Base-by-base conservation (phyloP, 2,888 invertebrate genomes). In the Drosophila imparisetae region DNA sequence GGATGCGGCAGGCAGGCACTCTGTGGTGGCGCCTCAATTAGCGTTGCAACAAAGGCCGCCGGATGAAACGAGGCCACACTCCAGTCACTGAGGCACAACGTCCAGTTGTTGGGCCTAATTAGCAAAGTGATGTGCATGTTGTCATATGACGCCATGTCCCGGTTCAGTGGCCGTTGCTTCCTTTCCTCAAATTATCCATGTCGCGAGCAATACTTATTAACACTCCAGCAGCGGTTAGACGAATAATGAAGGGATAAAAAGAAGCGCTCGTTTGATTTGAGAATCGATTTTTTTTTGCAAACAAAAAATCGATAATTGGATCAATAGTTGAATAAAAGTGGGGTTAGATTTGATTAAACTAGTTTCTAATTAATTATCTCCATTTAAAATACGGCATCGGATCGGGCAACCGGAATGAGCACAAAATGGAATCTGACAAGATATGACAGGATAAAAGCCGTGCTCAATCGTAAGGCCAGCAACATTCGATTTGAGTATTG, bases 21-120 rank as follows among this genome's bases (percentile, higher is more conserved):
- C 29, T 38, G 30, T 48, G 58, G 66, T 55, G 66, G 55, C 45
- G 71, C 70, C 54, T 54, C 71, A 75, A 75, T 75, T 61, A 70
- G 40, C 65, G 54, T 50, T 38, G 50, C 29, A 30, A 40, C 59
- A 60, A 60, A 60, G 60, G 52, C 21, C 21, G 32, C 49, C 52
- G 50, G 38, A 24, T 40, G 30, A 21, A 76, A 72, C 53, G 50
- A 72, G 64, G 73, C 59, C 64, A 48, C 40, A 54, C 53, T 50
- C 38, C 45, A 30, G 50, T 27, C 49, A 13, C 21, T 36, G 57
- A 13, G 42, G 40, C 42, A 30, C 58, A n/a, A 40, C 57, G 62
- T 61, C 60, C 74, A 63, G 68, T 74, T 62, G 45, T 55, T 55
- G 45, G 36, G 52, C 55, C 21, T 73, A 76, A 76, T 72, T 68